Evolutionary conservation across 2,797 vertebrate species (phyloP).

Genomic region (Sphaeramia orbicularis): DNA sequence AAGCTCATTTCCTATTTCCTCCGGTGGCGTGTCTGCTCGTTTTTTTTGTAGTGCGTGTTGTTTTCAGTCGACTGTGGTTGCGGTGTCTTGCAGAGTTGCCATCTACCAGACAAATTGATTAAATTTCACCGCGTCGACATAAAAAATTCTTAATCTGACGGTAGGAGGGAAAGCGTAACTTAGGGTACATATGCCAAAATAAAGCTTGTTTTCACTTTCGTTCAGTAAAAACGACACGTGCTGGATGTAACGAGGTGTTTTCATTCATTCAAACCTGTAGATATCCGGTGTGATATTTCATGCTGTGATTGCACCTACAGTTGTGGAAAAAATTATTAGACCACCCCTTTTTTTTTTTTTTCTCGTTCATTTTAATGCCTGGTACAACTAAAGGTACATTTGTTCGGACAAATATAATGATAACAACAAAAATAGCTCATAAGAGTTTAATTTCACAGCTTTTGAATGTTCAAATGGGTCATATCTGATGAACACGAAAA

Average conservation of each 20-base stretch:
- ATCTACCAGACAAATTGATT: slow-evolving; percentile 7
- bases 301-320: no score
- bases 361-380: no score
- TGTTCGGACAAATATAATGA: no score
- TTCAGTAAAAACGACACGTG: not conserved
- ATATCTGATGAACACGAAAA: no score
- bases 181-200: not conserved
- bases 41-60: slow-evolving; percentile 9
- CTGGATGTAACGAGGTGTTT: not conserved
- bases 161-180: not conserved
- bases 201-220: slow-evolving; percentile 6
- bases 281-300: no score
- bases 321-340: no score
- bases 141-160: slow-evolving; percentile 5
- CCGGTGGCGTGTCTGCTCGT: slow-evolving; percentile 37
- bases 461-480: no score
- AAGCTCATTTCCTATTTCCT: slow-evolving; percentile 76
- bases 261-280: no score
- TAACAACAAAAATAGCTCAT: no score
- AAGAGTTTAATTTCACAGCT: no score
- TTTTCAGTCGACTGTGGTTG: slow-evolving; percentile 4
- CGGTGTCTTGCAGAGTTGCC: slow-evolving; percentile 10
- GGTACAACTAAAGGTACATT: no score
- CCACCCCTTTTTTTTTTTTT: no score
- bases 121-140: not conserved